Evolutionary conservation across 2,888 invertebrate genomes (phyloP).

Genomic region (Andrena chrysosceles): DNA sequence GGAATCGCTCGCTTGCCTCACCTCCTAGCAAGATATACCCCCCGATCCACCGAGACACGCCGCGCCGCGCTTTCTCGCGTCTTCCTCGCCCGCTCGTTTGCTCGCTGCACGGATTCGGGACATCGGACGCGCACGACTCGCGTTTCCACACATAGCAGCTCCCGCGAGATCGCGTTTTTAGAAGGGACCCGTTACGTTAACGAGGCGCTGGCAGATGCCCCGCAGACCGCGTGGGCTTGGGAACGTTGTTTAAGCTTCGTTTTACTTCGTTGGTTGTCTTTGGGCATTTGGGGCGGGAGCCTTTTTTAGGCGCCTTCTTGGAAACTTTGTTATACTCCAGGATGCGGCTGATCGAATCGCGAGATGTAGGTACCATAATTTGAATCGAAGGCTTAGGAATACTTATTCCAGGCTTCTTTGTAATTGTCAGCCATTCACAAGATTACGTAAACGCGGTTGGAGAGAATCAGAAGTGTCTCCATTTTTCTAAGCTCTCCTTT

Average conservation of each 20-base stretch:
- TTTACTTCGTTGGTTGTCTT: not conserved
- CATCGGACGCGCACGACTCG: slow-evolving; percentile 59
- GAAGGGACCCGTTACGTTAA: slow-evolving; percentile 57
- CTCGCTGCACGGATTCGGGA: slow-evolving; percentile 42
- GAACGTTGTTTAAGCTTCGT: not conserved
- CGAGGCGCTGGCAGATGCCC: slow-evolving; percentile 31
- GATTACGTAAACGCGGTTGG: not conserved
- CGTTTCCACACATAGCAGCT: slow-evolving; percentile 58
- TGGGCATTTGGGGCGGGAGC: too few species aligned
- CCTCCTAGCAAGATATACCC: slow-evolving; percentile 67
- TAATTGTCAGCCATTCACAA: not conserved
- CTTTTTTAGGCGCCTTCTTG: too few species aligned
- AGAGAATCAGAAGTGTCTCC: not conserved
- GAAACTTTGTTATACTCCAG: too few species aligned
- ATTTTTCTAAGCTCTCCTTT: too few species aligned
- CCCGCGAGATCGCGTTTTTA: slow-evolving; percentile 25
- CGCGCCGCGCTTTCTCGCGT: slow-evolving; percentile 57
- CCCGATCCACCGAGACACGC: slow-evolving; percentile 68
- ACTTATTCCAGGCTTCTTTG: not conserved
- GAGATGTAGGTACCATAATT: not conserved
- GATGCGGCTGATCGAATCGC: too few species aligned
- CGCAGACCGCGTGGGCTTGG: not conserved
- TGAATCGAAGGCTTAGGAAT: not conserved
- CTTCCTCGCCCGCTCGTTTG: slow-evolving; percentile 37
- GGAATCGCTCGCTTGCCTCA: slow-evolving; percentile 72